phyloP scores from a whole-genome alignment of 2,797 vertebrate species.

The Nyctibius grandis region DNA sequence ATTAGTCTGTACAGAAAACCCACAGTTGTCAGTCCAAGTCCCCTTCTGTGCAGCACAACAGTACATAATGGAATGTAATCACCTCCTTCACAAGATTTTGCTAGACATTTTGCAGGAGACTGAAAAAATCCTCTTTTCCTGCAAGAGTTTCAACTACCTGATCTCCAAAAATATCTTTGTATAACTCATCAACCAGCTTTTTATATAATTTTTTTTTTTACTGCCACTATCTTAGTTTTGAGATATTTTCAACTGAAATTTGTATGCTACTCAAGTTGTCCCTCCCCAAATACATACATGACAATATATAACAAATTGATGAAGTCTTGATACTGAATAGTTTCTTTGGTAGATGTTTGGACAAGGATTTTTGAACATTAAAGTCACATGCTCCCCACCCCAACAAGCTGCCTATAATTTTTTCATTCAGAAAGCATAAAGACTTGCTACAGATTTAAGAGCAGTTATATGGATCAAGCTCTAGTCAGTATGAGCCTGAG shows the following conservation, averaged over 20 bases:
- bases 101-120: background rate
- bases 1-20: background rate
- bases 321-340: background rate
- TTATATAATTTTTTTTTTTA: background rate
- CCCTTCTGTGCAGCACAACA: background rate
- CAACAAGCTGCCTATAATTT: background rate
- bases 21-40: background rate
- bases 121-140: background rate
- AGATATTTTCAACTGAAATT: background rate
- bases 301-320: background rate
- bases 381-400: background rate
- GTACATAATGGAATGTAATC: background rate
- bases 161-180: background rate
- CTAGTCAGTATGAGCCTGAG: background rate
- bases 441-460: background rate
- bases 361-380: background rate
- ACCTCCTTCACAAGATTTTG: background rate
- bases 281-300: background rate
- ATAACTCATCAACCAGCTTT: background rate
- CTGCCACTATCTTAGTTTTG: background rate
- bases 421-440: background rate
- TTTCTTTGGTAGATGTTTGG: background rate
- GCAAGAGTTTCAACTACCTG: background rate
- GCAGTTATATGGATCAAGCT: background rate
- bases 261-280: background rate